Percentiles rank a stretch among this genome's conserved stretches.
These are phyloP conservation scores for Rhagonycha fulva DNA, from an alignment of 2,888 invertebrate genomes.

Conservation along the genomic window DNA sequence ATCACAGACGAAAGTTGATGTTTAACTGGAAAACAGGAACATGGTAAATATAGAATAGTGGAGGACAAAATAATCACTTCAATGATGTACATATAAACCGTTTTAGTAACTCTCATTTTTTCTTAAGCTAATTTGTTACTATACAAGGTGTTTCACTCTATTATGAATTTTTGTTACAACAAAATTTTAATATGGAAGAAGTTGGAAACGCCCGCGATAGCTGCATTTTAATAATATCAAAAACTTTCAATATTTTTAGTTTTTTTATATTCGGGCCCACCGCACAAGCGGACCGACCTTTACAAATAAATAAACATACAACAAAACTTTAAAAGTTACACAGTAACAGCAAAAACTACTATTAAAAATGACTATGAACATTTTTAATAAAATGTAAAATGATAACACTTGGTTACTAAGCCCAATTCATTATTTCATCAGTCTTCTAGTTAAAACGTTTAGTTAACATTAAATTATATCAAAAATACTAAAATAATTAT, in stretches of 20 bases:
- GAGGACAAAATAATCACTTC: slow-evolving; percentile 1
- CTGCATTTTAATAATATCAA: background rate
- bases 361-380: background rate
- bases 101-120: background rate
- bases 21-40: background rate
- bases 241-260: background rate
- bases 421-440: slow-evolving; percentile 28
- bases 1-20: background rate
- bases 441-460: slow-evolving; percentile 22
- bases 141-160: background rate
- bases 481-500: background rate
- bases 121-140: background rate
- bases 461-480: background rate
- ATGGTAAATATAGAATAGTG: background rate
- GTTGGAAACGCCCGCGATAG: background rate
- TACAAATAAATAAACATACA: background rate
- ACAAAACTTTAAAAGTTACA: background rate
- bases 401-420: slow-evolving; percentile 17
- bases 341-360: slow-evolving; percentile 11
- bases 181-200: background rate
- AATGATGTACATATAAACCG: background rate
- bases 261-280: background rate
- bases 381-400: slow-evolving; percentile 25
- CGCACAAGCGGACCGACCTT: background rate
- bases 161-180: background rate